Conservation (phyloP, 2,113 vertebrate species). For the Seriola dumerili region DNA sequence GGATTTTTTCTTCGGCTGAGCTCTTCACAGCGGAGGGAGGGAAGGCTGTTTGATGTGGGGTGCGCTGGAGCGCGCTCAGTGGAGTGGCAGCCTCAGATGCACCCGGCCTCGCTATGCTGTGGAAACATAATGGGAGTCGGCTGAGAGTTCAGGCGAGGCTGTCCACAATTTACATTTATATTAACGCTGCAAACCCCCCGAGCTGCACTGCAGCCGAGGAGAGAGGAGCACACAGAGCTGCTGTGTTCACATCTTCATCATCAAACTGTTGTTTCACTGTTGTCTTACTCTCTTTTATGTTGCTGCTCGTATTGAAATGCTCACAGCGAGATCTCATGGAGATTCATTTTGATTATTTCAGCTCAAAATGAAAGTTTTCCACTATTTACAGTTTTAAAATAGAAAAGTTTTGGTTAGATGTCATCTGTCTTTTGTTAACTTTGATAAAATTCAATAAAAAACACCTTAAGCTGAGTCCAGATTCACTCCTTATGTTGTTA, state of each 20-base stretch:
- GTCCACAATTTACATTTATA: constrained; percentile 74
- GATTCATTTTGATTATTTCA: background rate
- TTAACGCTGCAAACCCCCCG: constrained; percentile 45
- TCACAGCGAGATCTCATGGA: background rate
- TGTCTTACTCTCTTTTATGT: background rate
- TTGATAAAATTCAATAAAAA: no score
- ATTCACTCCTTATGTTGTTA: background rate
- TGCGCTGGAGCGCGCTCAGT: constrained; percentile 60
- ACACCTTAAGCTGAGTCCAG: background rate
- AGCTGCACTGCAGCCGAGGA: constrained; percentile 58
- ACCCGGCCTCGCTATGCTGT: constrained; percentile 43
- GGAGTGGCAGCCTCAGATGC: constrained; percentile 70
- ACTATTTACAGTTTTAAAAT: background rate
- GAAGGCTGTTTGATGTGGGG: constrained; percentile 53
- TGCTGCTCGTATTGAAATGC: constrained; percentile 3
- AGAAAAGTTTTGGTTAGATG: background rate
- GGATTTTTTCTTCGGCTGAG: constrained; percentile 19
- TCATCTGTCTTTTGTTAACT: background rate
- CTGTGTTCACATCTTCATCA: constrained; percentile 42
- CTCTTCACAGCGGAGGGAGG: constrained; percentile 23
- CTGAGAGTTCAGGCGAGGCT: constrained; percentile 61
- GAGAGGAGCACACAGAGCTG: constrained; percentile 28
- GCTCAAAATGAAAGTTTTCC: background rate
- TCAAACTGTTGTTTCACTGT: constrained; percentile 32
- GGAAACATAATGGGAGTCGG: constrained; percentile 58